Percentiles rank a stretch among this genome's conserved stretches.
Conservation (phyloP, 2,113 vertebrate genomes). For the Fukomys damarensis region DNA sequence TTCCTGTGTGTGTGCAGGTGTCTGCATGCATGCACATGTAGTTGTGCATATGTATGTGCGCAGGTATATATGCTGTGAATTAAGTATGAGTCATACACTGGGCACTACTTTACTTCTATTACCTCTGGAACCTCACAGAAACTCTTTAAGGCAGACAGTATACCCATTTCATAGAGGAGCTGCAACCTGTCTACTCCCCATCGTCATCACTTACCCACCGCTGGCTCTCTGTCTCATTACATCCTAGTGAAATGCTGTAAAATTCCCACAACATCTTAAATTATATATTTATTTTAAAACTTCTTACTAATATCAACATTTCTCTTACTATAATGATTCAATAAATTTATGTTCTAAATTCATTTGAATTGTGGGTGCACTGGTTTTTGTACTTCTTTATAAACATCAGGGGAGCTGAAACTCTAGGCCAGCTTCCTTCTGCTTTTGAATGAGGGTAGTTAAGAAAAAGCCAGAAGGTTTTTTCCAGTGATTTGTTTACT, state of each 20-base stretch:
- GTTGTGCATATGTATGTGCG: neutral
- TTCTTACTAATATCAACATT: neutral
- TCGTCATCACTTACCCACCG: fast-evolving
- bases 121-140: neutral
- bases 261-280: neutral
- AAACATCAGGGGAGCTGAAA: neutral
- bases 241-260: fast-evolving
- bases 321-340: fast-evolving
- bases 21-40: fast-evolving
- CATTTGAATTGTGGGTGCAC: fast-evolving
- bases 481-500: slow-evolving; percentile 60
- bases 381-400: neutral
- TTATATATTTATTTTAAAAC: fast-evolving
- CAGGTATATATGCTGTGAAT: neutral
- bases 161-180: fast-evolving
- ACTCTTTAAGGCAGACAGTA: fast-evolving
- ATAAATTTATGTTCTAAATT: fast-evolving
- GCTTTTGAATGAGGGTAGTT: slow-evolving; percentile 51
- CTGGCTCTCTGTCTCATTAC: neutral
- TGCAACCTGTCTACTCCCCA: fast-evolving
- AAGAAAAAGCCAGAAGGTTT: slow-evolving; percentile 53
- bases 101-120: fast-evolving
- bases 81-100: fast-evolving
- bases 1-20: fast-evolving
- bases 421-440: slow-evolving; percentile 57